phyloP scores from a whole-genome alignment of 2,797 vertebrate species.

The Sebastes variabilis region DNA sequence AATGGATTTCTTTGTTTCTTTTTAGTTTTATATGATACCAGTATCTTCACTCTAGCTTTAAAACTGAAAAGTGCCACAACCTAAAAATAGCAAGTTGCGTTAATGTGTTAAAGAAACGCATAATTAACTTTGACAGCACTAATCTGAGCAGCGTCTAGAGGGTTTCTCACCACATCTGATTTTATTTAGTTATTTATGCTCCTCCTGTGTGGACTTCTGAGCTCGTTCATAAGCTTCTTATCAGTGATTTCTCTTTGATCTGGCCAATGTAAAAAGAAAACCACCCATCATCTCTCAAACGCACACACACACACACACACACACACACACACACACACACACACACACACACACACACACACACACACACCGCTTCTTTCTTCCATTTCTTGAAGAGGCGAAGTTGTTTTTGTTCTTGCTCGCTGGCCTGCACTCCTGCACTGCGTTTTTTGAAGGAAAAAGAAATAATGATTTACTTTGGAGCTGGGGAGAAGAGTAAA shows the following conservation, averaged over 20 bases:
- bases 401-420: conserved; percentile 46
- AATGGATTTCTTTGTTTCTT: too few species aligned
- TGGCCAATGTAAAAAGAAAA: conserved; percentile 24
- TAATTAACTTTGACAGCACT: background rate
- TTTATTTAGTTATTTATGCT: conserved; percentile 18
- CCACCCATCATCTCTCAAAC: background rate
- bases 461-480: conserved; percentile 39
- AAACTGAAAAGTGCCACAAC: too few species aligned
- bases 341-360: background rate
- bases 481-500: conserved; percentile 10
- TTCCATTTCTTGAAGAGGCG: conserved; percentile 34
- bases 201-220: background rate
- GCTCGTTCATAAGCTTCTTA: background rate
- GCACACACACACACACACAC: background rate
- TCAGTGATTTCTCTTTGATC: conserved; percentile 57
- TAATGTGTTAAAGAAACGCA: too few species aligned
- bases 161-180: background rate
- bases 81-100: too few species aligned
- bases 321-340: too few species aligned
- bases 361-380: background rate
- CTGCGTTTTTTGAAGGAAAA: conserved; percentile 31
- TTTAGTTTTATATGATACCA: too few species aligned
- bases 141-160: background rate
- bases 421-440: conserved; percentile 15
- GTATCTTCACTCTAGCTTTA: too few species aligned